Base-by-base conservation (phyloP, 2,113 vertebrate species). In the Sorex fumeus region DNA sequence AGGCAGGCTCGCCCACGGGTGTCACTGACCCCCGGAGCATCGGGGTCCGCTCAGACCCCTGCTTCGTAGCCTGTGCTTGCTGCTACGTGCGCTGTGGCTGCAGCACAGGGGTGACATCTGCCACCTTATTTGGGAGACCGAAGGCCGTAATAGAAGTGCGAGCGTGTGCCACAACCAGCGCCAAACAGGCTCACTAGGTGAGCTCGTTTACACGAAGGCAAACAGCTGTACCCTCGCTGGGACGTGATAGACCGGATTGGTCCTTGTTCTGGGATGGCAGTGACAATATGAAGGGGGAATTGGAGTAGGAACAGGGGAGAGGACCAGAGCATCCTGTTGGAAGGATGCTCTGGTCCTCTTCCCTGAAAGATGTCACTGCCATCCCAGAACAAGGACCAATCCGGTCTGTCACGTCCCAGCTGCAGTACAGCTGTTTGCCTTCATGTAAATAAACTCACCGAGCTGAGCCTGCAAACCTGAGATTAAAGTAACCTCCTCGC, bases 161-260 rank as follows among this genome's bases (percentile, higher is more conserved):
- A 27, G 62, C 23, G 62, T 64, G 62, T 64, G 62, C 62, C 27
- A 53, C 8, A 64, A 25, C 62, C 62, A 64, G 62, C 18, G 62
- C 19, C 8, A 23, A 23, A 64, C 4, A 90, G 34, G 11, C 43
- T 81, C 36, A 70, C 32, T 75, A 69, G 43, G 34, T 89, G 78
- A 45, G 82, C 72, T 84, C 64, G 50, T 80, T 80, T 91, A 60
- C 43, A 16, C 47, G 50, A 32, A 93, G 67, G 76, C 25, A 6
- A 18, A 19, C 4, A 92, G 16, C 40, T 66, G 3, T 27, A 36
- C 69, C 36, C 6, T 40, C 8, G 27, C 3, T 84, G 77, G 30
- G 34, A 81, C 34, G 43, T 18, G 21, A 71, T 75, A 95, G 87
- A 62, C 34, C 62, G 62, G 87, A n/a, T 84, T n/a, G 72, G 69